Conservation (phyloP, 2,888 invertebrate species). For the Morpho achilles region DNA sequence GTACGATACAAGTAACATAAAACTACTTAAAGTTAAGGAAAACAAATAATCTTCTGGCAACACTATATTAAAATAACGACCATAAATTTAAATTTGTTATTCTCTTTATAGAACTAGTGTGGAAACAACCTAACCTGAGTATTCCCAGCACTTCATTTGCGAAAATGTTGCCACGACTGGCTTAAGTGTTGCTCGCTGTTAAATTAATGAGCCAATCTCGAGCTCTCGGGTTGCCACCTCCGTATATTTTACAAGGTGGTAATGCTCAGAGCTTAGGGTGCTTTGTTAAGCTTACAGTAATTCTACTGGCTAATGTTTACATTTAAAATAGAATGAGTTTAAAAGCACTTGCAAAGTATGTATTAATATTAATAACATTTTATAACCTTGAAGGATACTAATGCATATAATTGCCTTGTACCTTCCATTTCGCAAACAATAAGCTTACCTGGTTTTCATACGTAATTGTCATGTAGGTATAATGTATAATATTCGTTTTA, state of each 20-base stretch:
- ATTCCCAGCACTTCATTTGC: conserved; percentile 72
- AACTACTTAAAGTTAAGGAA: too few relatives aligned
- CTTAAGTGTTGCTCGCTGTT: conserved; percentile 77
- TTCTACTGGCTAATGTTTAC: conserved; percentile 6
- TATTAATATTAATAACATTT: background rate
- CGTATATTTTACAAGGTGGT: conserved; percentile 75
- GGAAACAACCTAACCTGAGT: conserved; percentile 13
- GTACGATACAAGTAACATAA: too few relatives aligned
- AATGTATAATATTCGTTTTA: too few relatives aligned
- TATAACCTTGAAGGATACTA: too few relatives aligned
- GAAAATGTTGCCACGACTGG: conserved; percentile 71
- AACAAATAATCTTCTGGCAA: too few relatives aligned
- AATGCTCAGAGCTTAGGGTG: conserved; percentile 47
- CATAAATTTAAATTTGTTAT: too few relatives aligned
- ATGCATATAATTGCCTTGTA: too few relatives aligned
- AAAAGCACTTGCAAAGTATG: background rate
- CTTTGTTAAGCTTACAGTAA: conserved; percentile 23
- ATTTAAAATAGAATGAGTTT: background rate
- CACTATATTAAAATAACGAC: too few relatives aligned
- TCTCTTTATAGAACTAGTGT: background rate
- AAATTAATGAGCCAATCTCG: conserved; percentile 78
- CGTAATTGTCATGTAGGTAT: too few relatives aligned
- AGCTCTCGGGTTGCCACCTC: conserved; percentile 60
- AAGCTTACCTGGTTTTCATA: too few relatives aligned
- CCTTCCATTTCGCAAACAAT: too few relatives aligned